Conservation (phyloP, 2,113 vertebrate genomes). For the Dicentrarchus labrax region DNA sequence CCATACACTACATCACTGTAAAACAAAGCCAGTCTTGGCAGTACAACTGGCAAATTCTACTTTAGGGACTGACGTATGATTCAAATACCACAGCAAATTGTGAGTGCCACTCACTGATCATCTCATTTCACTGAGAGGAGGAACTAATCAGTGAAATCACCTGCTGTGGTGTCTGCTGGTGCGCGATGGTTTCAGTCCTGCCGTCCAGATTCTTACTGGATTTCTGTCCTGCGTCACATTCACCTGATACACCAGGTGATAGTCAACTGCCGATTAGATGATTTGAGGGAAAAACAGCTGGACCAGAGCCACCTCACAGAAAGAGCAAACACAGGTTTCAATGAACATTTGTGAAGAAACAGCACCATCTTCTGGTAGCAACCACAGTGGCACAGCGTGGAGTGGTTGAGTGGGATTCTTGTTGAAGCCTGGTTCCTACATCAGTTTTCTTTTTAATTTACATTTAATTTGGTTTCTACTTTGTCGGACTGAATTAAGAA, state of each 20-base stretch:
- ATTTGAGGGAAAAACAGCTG: neutral
- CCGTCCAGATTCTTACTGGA: neutral
- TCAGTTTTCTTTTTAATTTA: neutral
- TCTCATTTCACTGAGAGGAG: too few relatives aligned
- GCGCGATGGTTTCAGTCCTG: neutral
- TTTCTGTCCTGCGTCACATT: neutral
- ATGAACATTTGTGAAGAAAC: constrained; percentile 43
- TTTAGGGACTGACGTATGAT: neutral
- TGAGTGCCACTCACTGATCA: neutral
- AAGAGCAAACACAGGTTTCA: neutral
- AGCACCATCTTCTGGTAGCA: constrained; percentile 64
- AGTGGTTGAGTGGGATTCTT: neutral
- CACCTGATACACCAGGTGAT: neutral
- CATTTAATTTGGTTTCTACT: neutral
- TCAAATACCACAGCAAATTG: neutral
- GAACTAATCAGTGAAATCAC: too few relatives aligned
- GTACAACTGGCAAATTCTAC: neutral
- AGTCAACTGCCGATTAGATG: neutral
- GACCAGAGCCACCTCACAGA: neutral
- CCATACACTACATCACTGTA: neutral
- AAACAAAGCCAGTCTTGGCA: neutral
- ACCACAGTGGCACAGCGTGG: neutral
- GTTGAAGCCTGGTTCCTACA: neutral
- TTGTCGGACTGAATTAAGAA: too few relatives aligned
- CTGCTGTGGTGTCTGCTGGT: neutral